These are phyloP conservation scores for Caenorhabditis panamensis DNA, from an alignment of 2,888 invertebrate genomes.

Conservation along the genomic window DNA sequence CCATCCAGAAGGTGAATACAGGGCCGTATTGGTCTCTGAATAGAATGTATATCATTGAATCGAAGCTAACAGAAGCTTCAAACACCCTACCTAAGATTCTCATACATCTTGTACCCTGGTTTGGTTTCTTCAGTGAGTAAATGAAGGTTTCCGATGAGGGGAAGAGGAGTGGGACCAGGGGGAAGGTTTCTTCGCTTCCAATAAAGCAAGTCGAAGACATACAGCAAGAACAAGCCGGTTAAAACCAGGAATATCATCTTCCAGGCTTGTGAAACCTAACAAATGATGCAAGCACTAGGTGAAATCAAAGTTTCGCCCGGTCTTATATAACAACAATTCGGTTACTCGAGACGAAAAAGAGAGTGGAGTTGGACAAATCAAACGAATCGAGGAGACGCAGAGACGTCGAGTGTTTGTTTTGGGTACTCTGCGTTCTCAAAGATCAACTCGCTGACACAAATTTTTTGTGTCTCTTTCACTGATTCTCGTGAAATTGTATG, in stretches of 20 bases:
- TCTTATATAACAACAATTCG: neutral
- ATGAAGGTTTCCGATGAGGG: constrained; percentile 52
- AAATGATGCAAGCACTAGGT: neutral
- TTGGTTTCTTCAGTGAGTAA: constrained; percentile 33
- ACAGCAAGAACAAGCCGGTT: constrained; percentile 16
- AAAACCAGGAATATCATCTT: constrained; percentile 46
- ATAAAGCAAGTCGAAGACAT: constrained; percentile 43
- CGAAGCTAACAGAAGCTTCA: too few relatives aligned
- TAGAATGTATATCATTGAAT: neutral
- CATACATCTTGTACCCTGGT: constrained; percentile 57
- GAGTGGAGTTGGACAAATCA: constrained; percentile 14
- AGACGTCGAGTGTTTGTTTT: constrained; percentile 1
- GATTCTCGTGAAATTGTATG: constrained; percentile 3
- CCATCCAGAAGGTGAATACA: constrained; percentile 62
- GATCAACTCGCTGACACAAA: constrained; percentile 15
- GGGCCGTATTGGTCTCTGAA: constrained; percentile 55
- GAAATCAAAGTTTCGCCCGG: neutral
- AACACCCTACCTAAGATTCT: constrained; percentile 37
- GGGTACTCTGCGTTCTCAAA: neutral
- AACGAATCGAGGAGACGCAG: constrained; percentile 7
- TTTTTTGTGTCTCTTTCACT: constrained; percentile 15
- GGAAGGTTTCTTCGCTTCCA: constrained; percentile 57
- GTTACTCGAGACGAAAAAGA: constrained; percentile 1
- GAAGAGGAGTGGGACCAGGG: constrained; percentile 58
- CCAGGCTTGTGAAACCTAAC: neutral